Base-by-base conservation (phyloP, 1,140 invertebrate genomes). In the Bombus picipes region DNA sequence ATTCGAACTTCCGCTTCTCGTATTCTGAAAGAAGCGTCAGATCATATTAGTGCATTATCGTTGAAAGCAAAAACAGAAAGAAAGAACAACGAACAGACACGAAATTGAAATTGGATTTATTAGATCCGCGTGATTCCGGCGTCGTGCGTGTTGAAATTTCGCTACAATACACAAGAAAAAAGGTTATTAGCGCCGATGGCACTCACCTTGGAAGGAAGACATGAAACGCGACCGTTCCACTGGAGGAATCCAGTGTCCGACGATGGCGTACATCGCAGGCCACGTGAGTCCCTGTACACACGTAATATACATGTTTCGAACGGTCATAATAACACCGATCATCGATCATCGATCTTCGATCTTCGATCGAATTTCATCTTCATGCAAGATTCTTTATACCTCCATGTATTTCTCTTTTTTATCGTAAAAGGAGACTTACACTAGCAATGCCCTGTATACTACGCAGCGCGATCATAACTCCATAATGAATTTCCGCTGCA, bases 201-300 rank as follows among this genome's bases (percentile, higher is more conserved):
- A 90, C 92, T 94, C 93, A 96, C 96, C 96, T 96, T 97, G 97
- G 92, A 97, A 97, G 90, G 97, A 97, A 88, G 97, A 97, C 97
- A 97, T 97, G 92, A 97, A 97, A 81, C 97, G 95, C 47, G 97
- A 98, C 74, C 97, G 96, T 94, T 98, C 98, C 34, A 96, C 95
- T 4, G 97, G 96, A 28, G 98, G 98, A 81, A 98, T 97, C 98
- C 98, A 98, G 88, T 97, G 96, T n/a, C 97, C 97, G 88, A 98
- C 97, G 66, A 98, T 96, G 28, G 97, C 97, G 93, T 98, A 98
- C 96, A 98, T 98, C 2, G 97, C 97, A 47, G 98, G 98, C 96
- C 98, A 98, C 5, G 97, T 98, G 53, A 98, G 95, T 73, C 98
- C 98, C 97, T 97, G 90, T 80, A 95, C 90, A 92, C 71, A 90